A percentile compares a stretch with the other conserved stretches of the same genome.
These are phyloP conservation scores for Tipula lateralis DNA, from an alignment of 2,888 invertebrate genomes.

Conservation along the genomic window DNA sequence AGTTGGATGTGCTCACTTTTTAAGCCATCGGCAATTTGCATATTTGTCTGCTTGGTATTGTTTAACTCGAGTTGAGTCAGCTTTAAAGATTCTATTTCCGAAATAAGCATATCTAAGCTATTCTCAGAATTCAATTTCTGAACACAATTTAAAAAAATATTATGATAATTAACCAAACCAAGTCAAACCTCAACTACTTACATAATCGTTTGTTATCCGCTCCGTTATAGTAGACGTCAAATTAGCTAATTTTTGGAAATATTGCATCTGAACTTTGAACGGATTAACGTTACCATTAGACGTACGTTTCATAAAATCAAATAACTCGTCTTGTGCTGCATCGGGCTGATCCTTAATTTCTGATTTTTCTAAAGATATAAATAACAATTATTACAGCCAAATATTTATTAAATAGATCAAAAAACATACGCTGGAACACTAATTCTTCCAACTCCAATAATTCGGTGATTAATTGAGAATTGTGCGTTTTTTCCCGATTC, in stretches of 20 bases:
- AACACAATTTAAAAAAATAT: not conserved
- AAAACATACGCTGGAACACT: not conserved
- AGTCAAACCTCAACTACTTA: not conserved
- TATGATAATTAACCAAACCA: too few species aligned
- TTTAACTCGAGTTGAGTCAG: not conserved
- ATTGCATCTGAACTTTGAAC: not conserved
- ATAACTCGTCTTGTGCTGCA: not conserved
- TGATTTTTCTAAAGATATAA: not conserved
- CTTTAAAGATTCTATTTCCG: not conserved
- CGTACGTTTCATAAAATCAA: not conserved
- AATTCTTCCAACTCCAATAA: not conserved
- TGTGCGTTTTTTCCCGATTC: not conserved
- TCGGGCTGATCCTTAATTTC: not conserved
- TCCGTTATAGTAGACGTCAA: not conserved
- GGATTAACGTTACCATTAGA: not conserved
- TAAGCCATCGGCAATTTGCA: not conserved
- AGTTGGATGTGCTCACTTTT: not conserved
- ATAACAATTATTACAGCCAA: not conserved
- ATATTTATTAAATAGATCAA: not conserved
- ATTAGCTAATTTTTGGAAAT: not conserved
- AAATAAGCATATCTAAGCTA: not conserved
- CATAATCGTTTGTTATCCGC: not conserved
- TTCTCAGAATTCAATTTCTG: not conserved
- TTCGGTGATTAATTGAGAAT: not conserved
- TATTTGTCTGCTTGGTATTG: not conserved